Percentiles rank a stretch among this genome's conserved stretches.
Evolutionary conservation across 1,140 invertebrate genomes (phyloP).

Genomic region (Drosophila leontia): DNA sequence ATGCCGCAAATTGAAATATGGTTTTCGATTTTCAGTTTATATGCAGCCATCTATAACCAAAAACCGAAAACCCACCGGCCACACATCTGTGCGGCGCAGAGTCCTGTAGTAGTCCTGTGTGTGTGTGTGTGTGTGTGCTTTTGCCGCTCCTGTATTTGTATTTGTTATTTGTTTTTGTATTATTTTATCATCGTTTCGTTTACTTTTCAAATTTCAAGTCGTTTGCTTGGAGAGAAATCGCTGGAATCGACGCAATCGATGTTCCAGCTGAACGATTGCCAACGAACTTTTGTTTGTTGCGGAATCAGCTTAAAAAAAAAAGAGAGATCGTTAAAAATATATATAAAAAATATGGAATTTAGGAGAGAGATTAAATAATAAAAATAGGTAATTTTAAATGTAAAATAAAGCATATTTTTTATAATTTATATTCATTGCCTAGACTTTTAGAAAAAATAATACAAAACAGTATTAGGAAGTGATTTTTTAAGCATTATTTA

Average conservation of each 20-base stretch:
- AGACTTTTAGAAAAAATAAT: too few species aligned
- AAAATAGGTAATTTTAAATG: not conserved
- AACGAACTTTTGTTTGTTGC: conserved; percentile 33
- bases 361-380: not conserved
- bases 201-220: conserved; percentile 81
- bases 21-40: conserved; percentile 83
- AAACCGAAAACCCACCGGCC: conserved; percentile 40
- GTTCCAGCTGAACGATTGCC: conserved; percentile 47
- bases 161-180: conserved; percentile 51
- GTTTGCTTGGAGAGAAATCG: conserved; percentile 47
- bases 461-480: not conserved
- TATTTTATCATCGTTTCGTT: conserved; percentile 77
- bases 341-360: not conserved
- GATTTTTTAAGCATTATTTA: not conserved
- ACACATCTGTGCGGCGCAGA: conserved; percentile 11
- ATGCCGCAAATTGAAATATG: conserved; percentile 83
- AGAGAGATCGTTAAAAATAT: not conserved
- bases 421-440: too few species aligned
- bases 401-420: not conserved
- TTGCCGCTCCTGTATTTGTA: conserved; percentile 7
- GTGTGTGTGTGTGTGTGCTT: conserved; percentile 10
- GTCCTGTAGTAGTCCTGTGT: not conserved
- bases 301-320: conserved; percentile 18
- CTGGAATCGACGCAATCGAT: conserved; percentile 29
- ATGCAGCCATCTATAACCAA: conserved; percentile 81